phyloP scores from a whole-genome alignment of 1,140 invertebrate species.

The Holotrichia oblita region DNA sequence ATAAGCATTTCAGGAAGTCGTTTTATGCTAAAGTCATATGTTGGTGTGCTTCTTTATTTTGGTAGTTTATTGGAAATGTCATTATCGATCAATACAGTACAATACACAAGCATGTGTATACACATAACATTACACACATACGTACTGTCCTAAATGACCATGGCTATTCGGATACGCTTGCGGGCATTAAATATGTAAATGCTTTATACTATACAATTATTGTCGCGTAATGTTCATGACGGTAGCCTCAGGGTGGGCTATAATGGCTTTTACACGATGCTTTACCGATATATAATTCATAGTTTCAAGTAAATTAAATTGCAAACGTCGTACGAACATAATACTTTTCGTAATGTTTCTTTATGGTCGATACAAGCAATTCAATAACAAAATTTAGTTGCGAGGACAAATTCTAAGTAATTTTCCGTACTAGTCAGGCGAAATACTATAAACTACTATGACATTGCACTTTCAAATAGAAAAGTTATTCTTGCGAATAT shows the following conservation, averaged over 20 bases:
- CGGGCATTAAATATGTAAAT: constrained; percentile 22
- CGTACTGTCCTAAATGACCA: background rate
- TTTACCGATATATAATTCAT: constrained; percentile 19
- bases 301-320: background rate
- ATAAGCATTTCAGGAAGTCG: too few relatives aligned
- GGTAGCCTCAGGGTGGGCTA: background rate
- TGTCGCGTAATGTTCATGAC: background rate
- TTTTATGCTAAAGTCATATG: background rate
- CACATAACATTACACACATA: background rate
- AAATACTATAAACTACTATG: too few relatives aligned
- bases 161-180: background rate
- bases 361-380: too few relatives aligned
- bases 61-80: constrained; percentile 9
- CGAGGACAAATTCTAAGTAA: too few relatives aligned
- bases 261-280: constrained; percentile 22
- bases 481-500: too few relatives aligned
- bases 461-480: too few relatives aligned
- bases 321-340: background rate
- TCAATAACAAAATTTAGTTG: too few relatives aligned
- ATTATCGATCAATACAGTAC: constrained; percentile 14
- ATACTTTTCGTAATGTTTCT: too few relatives aligned
- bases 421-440: too few relatives aligned
- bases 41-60: background rate
- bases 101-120: background rate
- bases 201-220: constrained; percentile 17